Percentiles rank a stretch among this genome's conserved stretches.
Evolutionary conservation across 2,113 vertebrate genomes (phyloP).

Genomic region (Notiomystis cincta): DNA sequence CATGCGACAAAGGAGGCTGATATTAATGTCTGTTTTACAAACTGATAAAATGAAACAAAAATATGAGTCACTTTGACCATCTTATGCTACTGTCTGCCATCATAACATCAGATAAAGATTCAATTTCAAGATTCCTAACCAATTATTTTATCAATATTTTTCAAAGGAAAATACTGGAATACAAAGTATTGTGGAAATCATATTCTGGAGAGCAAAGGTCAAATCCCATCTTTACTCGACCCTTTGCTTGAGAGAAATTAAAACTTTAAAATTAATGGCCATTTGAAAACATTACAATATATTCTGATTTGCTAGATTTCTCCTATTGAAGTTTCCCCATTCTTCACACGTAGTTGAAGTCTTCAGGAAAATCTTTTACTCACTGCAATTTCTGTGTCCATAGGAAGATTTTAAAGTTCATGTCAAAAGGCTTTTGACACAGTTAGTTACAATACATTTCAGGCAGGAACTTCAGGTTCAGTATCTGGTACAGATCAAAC

Average conservation of each 20-base stretch:
- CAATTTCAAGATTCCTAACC: not conserved
- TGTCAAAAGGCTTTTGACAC: not conserved
- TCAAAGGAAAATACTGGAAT: not conserved
- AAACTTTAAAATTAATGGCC: not conserved
- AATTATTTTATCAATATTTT: not conserved
- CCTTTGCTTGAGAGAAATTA: not conserved
- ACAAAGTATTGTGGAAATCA: not conserved
- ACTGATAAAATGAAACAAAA: not conserved
- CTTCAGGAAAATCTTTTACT: not conserved
- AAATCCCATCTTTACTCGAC: not conserved
- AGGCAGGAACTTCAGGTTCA: not conserved
- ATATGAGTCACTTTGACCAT: not conserved
- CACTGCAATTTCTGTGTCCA: not conserved
- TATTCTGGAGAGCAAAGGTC: not conserved
- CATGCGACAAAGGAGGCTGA: not conserved
- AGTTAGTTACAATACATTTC: not conserved
- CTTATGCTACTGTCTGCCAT: not conserved
- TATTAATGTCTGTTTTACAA: not conserved
- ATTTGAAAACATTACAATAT: not conserved
- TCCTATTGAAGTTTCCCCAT: not conserved
- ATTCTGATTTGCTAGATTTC: not conserved
- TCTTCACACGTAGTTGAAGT: not conserved
- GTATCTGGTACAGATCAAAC: not conserved
- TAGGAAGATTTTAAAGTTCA: not conserved
- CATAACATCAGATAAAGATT: not conserved